phyloP scores from a whole-genome alignment of 2,888 invertebrate genomes.

The Parochlus steinenii region DNA sequence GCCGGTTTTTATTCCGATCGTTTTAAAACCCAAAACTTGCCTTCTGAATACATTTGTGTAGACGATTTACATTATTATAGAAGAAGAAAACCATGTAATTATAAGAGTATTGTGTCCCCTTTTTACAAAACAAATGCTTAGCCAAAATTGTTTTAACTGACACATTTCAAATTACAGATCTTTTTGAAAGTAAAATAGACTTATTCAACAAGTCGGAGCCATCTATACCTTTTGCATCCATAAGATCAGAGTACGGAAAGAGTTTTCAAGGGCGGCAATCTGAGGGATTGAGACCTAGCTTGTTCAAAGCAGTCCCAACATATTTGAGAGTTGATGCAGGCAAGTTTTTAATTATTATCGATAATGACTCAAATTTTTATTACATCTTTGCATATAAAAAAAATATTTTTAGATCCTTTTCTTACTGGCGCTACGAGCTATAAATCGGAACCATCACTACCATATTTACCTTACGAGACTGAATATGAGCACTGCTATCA shows the following conservation, averaged over 20 bases:
- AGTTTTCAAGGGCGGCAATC: conserved; percentile 3
- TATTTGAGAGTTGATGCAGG: conserved; percentile 11
- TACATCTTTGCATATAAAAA: background rate
- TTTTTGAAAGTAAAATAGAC: conserved; percentile 21
- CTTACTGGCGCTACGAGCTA: conserved; percentile 10
- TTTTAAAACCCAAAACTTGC: conserved; percentile 15
- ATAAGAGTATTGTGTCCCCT: conserved; percentile 7
- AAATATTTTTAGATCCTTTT: conserved; percentile 8
- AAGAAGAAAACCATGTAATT: conserved; percentile 21
- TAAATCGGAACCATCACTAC: conserved; percentile 7
- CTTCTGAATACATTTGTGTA: conserved; percentile 26
- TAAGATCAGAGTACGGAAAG: conserved; percentile 12
- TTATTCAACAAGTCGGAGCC: conserved; percentile 22
- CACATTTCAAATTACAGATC: conserved; percentile 1
- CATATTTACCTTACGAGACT: conserved; percentile 2
- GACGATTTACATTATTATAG: conserved; percentile 28
- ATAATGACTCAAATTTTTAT: background rate
- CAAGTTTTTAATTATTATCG: no score
- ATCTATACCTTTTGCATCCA: conserved; percentile 19
- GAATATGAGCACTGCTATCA: conserved; percentile 6
- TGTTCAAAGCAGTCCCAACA: no score
- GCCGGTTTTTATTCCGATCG: conserved; percentile 5
- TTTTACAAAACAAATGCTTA: background rate
- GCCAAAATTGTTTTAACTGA: conserved; percentile 5
- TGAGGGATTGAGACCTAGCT: no score